Evolutionary conservation across 1,140 invertebrate genomes (phyloP), one percentile per base, ranked within the genome.

Genomic region (Centruroides sculpturatus): DNA sequence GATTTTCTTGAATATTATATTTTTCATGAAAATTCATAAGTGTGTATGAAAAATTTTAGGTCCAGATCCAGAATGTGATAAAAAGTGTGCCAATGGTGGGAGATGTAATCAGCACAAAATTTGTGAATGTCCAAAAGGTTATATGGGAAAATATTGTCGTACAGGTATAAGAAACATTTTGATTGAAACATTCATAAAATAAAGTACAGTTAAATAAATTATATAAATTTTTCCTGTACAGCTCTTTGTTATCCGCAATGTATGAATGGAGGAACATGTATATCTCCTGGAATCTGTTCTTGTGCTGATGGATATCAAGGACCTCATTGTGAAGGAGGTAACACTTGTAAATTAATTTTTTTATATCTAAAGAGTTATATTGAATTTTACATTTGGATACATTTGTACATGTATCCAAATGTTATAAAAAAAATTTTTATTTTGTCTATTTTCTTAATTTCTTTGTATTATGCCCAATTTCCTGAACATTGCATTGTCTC

Each of bases 241-340:
- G 89, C 89, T 34, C 77, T 93, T 5, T 94, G 91, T 70, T 93
- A 92, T 77, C 89, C 91, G 48, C 85, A 88, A 69, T 93, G 91
- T 70, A 84, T 92, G 82, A 92, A 93, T 72, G 89, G 89, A 4
- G 91, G 90, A 2, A 88, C 84, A 69, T 93, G 91, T 71, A 87
- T 87, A 36, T 85, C 87, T 11, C 90, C 89, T 9, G 89, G 89
- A 9, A 76, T 86, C 0, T 94, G 90, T 71, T 85, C 83, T 56
- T 94, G 90, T 72, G 85, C 85, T 23, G 79, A 82, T 36, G 89
- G 89, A 35, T 94, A 89, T 76, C 88, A 92, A 75, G 90, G 90
- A 51, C 78, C 85, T n/a, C 85, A 91, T 69, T 93, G 90, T 72
- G 89, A 92, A 81, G 89, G 89, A 79, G 88, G 87, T 89, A 75